These are phyloP conservation scores for Heliangelus exortis DNA, from an alignment of 2,797 vertebrate species.

Conservation along the genomic window DNA sequence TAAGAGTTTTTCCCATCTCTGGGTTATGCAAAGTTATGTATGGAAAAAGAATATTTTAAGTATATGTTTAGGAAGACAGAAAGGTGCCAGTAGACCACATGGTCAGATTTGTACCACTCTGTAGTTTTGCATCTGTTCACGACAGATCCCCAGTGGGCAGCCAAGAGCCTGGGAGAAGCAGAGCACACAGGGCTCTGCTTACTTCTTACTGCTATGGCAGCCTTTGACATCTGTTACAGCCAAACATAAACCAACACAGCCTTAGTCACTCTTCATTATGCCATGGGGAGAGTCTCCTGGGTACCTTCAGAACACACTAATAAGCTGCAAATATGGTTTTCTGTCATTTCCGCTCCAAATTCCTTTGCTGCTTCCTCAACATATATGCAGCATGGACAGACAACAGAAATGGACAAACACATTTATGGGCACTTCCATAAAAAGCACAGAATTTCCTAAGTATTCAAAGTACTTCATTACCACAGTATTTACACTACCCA, in stretches of 20 bases:
- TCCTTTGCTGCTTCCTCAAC: neutral
- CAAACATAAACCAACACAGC: neutral
- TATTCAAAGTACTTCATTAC: neutral
- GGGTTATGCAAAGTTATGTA: neutral
- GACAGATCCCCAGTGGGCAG: slow-evolving; percentile 9
- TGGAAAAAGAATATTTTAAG: neutral
- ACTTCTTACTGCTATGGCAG: neutral
- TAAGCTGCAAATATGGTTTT: neutral
- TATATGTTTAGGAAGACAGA: neutral
- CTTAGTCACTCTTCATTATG: neutral
- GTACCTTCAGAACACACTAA: neutral
- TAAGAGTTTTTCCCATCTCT: neutral
- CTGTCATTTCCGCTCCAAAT: neutral
- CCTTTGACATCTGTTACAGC: neutral
- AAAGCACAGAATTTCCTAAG: rapidly evolving
- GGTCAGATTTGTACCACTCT: neutral
- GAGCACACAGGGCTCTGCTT: neutral
- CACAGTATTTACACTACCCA: neutral
- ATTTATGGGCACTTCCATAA: neutral
- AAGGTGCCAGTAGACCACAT: neutral
- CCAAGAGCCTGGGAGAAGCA: neutral
- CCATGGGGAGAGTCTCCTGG: neutral
- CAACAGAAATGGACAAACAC: neutral
- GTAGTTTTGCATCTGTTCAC: neutral
- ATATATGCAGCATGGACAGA: rapidly evolving